Conservation (phyloP, 1,140 invertebrate genomes). For the Microvelia longipes region DNA sequence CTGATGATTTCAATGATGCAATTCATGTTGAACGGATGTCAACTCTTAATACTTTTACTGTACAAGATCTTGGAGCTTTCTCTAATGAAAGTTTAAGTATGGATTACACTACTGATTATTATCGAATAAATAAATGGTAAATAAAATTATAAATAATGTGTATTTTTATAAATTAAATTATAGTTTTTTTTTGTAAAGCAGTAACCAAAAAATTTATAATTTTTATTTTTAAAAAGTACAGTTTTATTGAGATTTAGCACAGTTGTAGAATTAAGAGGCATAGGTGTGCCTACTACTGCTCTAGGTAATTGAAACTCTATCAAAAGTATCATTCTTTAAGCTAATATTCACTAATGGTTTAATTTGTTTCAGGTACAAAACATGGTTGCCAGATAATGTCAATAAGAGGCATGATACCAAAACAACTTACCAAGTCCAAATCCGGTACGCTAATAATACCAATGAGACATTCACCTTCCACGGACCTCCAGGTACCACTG, state of each 20-base stretch:
- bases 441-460: conserved; percentile 86
- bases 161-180: background rate
- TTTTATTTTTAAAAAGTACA: too few relatives aligned
- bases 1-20: conserved; percentile 87
- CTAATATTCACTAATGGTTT: too few relatives aligned
- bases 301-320: too few relatives aligned
- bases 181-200: background rate
- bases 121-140: conserved; percentile 82
- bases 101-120: conserved; percentile 82
- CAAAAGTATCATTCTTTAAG: too few relatives aligned
- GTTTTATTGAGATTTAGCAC: too few relatives aligned
- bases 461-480: conserved; percentile 91
- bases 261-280: too few relatives aligned
- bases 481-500: conserved; percentile 57
- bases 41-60: conserved; percentile 72
- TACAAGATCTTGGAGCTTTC: conserved; percentile 70
- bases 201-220: too few relatives aligned
- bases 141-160: background rate
- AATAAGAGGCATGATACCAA: conserved; percentile 76
- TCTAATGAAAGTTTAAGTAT: conserved; percentile 48
- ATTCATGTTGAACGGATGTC: conserved; percentile 82
- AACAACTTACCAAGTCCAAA: conserved; percentile 77
- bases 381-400: conserved; percentile 77
- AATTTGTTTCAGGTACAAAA: conserved; percentile 43
- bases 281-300: too few relatives aligned